Evolutionary conservation across 2,113 vertebrate species (phyloP).

Genomic region (Accipiter virgatus): DNA sequence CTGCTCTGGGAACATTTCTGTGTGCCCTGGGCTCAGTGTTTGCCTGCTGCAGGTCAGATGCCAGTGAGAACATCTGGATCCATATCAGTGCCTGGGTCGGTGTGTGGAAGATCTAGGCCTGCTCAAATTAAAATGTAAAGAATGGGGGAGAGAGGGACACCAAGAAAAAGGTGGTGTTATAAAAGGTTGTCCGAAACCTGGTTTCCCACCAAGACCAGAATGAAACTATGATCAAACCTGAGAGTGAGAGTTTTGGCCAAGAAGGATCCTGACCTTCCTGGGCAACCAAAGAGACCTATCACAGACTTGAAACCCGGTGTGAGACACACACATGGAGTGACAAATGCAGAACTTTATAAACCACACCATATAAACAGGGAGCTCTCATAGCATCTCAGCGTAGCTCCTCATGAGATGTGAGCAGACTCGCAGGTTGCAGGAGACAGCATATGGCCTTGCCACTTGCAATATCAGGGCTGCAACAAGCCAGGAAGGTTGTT

Average conservation of each 20-base stretch:
- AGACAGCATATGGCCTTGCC: constrained; percentile 5
- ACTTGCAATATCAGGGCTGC: background rate
- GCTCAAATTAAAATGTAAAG: background rate
- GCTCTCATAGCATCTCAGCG: background rate
- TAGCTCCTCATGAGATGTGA: background rate
- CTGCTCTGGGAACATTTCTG: background rate
- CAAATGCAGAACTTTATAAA: constrained; percentile 8
- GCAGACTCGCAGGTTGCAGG: background rate
- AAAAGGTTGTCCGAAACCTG: background rate
- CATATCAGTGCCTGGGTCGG: rapidly evolving
- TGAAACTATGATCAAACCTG: background rate
- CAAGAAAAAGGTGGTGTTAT: background rate
- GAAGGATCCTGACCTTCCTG: background rate
- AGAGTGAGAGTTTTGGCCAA: background rate
- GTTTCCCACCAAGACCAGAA: background rate
- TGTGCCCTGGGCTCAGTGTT: background rate
- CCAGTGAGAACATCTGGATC: background rate
- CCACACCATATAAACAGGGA: background rate
- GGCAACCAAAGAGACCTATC: background rate
- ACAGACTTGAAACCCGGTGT: background rate
- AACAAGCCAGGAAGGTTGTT: background rate
- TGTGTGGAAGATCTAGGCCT: background rate
- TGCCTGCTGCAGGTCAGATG: background rate
- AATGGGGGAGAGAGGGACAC: background rate
- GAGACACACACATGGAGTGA: background rate